Evolutionary conservation across 2,888 invertebrate genomes (phyloP).

Genomic region (Hemithea aestivaria): DNA sequence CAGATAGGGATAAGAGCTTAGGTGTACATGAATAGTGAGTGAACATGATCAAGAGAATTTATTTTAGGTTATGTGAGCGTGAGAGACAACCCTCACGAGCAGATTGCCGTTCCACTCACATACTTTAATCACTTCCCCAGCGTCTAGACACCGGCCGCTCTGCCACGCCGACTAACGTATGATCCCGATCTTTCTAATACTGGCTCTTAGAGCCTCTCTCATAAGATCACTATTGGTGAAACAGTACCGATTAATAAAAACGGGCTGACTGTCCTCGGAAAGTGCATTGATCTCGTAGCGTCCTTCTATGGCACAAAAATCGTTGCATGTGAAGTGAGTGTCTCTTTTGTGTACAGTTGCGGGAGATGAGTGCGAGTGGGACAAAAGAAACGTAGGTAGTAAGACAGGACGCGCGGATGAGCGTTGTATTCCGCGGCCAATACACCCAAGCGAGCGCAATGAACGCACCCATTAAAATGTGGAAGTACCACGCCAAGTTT

Average conservation of each 20-base stretch:
- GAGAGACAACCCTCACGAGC: slow-evolving; percentile 36
- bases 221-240: slow-evolving; percentile 58
- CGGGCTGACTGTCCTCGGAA: slow-evolving; percentile 73
- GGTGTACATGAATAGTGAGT: too few species aligned
- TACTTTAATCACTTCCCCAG: slow-evolving; percentile 65
- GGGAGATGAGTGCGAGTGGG: slow-evolving; percentile 54
- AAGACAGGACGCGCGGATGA: slow-evolving; percentile 76
- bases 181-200: slow-evolving; percentile 36
- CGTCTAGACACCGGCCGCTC: slow-evolving; percentile 66
- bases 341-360: slow-evolving; percentile 55
- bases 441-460: slow-evolving; percentile 75
- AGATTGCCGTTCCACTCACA: slow-evolving; percentile 56
- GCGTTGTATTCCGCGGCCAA: slow-evolving; percentile 72
- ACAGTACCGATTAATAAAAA: slow-evolving; percentile 62
- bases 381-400: slow-evolving; percentile 53
- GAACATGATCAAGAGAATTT: too few species aligned
- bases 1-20: too few species aligned
- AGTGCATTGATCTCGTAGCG: slow-evolving; percentile 77
- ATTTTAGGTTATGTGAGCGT: too few species aligned
- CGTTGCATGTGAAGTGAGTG: slow-evolving; percentile 66
- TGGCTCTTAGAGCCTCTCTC: slow-evolving; percentile 47
- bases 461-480: slow-evolving; percentile 72
- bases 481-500: slow-evolving; percentile 64
- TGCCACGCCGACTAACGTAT: too few species aligned
- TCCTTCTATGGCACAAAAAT: slow-evolving; percentile 76